Base-by-base conservation (phyloP, 2,888 invertebrate species). In the Leistus spinibarbis region DNA sequence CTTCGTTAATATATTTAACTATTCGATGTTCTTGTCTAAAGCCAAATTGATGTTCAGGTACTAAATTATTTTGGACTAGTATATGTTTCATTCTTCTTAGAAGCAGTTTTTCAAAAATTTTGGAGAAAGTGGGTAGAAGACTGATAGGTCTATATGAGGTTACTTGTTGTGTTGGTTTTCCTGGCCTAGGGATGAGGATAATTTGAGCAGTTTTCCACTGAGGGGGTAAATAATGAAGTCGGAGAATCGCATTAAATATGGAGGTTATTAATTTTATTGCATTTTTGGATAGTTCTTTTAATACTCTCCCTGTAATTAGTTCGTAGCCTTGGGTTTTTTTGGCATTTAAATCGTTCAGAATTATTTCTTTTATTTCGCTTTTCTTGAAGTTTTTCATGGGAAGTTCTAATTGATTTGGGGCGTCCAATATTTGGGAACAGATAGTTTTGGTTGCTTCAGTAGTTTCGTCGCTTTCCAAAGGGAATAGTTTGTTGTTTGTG, bases 61-160 rank as follows among this genome's bases (percentile, higher is more conserved):
- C 7, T 4, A 24, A 7, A 7, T 24, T 24, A 4, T 24, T 7
- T 24, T 24, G 3, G 7, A 22, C 19, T 17, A 62, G 22, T 62
- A 62, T 19, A 2, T 9, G 62, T 13, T 62, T 19, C 3, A 62
- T 13, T 62, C 19, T 5, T 62, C 17, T 62, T 9, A 62, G 62
- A 17, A 62, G 62, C 13, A 62, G 10, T 62, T 62, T 62, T 17
- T 62, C 62, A 19, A 62, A 62, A 3, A 62, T 10, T 62, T 62
- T 62, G 10, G 20, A 20, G 9, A 62, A 19, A 9, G 9, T 62
- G 9, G 62, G 62, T 9, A 62, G 9, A 19, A 62, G 62, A 9
- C 62, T 62, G 17, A 62, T 62, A 9, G 7, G 62, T 62, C 62
- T 62, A 22, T 62, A 62, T 5, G 62, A 62, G 17, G 62, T 22